Percentiles rank a stretch among this genome's conserved stretches.
Evolutionary conservation across 2,797 vertebrate genomes (phyloP).

Genomic region (Margarornis squamiger): DNA sequence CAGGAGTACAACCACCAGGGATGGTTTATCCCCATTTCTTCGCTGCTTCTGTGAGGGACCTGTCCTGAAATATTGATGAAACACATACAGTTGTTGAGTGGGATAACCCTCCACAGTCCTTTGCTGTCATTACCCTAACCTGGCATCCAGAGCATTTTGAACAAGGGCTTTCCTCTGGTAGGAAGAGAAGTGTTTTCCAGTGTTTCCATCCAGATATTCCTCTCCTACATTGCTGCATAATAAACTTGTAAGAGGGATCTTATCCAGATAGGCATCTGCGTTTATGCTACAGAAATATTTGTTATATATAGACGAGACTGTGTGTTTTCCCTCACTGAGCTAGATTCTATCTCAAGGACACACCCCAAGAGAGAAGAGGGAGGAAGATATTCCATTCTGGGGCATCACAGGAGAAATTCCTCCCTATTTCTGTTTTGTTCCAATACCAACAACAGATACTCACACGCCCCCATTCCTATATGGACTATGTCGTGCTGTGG

Average conservation of each 20-base stretch:
- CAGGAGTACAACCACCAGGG: neutral
- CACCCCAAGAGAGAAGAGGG: neutral
- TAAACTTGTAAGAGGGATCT: neutral
- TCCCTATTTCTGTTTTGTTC: neutral
- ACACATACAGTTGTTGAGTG: neutral
- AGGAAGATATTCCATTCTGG: neutral
- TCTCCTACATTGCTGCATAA: neutral
- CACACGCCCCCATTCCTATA: neutral
- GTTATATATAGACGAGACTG: neutral
- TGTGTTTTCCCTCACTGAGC: neutral
- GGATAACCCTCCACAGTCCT: neutral
- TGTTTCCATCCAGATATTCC: neutral
- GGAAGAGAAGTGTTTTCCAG: neutral
- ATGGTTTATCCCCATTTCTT: neutral
- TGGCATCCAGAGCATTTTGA: neutral
- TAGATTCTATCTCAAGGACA: neutral
- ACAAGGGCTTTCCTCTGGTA: neutral
- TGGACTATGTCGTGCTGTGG: rapidly evolving
- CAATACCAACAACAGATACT: neutral
- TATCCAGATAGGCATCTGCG: neutral
- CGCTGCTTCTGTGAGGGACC: neutral
- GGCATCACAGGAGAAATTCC: neutral
- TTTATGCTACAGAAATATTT: neutral
- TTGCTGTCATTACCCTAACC: neutral
- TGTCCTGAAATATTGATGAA: neutral